These are phyloP conservation scores for Hydra vulgaris DNA, from an alignment of 30 jellyfish, hydroid and myxozoan genomes.

Conservation along the genomic window DNA sequence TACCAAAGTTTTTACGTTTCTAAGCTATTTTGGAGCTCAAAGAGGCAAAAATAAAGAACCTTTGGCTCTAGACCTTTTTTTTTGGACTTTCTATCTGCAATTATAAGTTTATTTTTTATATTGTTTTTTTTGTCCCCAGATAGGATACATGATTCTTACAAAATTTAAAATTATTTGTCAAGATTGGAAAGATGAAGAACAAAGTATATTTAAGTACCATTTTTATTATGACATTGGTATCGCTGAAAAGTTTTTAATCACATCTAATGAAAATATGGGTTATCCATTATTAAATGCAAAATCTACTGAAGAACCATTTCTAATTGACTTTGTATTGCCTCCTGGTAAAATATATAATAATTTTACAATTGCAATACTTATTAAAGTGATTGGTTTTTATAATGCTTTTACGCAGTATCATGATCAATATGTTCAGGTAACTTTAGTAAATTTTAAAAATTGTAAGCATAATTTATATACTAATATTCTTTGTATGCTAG, in stretches of 20 bases:
- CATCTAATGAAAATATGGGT: slow-evolving; percentile 23
- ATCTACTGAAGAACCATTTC: slow-evolving; percentile 37
- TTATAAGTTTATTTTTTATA: no score
- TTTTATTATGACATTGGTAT: slow-evolving; percentile 36
- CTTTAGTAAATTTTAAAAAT: no score
- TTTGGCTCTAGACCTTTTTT: no score
- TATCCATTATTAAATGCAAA: slow-evolving; percentile 44
- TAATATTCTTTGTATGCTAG: no score
- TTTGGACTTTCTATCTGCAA: no score
- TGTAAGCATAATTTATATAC: no score
- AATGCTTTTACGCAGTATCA: slow-evolving; percentile 31
- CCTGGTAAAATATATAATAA: slow-evolving; percentile 37
- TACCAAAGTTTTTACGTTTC: no score
- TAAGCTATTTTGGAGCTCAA: no score
- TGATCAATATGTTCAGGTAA: background rate
- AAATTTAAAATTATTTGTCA: slow-evolving; percentile 44
- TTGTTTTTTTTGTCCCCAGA: background rate
- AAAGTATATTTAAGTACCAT: slow-evolving; percentile 32
- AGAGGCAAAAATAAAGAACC: no score
- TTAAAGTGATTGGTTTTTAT: slow-evolving; percentile 37
- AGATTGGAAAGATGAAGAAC: slow-evolving; percentile 48
- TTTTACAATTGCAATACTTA: slow-evolving; percentile 30
- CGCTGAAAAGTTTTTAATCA: slow-evolving; percentile 5
- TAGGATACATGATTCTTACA: slow-evolving; percentile 17
- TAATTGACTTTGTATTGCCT: slow-evolving; percentile 37